Base-by-base conservation (phyloP, 2,888 invertebrate species). In the Drosophila prolongata region DNA sequence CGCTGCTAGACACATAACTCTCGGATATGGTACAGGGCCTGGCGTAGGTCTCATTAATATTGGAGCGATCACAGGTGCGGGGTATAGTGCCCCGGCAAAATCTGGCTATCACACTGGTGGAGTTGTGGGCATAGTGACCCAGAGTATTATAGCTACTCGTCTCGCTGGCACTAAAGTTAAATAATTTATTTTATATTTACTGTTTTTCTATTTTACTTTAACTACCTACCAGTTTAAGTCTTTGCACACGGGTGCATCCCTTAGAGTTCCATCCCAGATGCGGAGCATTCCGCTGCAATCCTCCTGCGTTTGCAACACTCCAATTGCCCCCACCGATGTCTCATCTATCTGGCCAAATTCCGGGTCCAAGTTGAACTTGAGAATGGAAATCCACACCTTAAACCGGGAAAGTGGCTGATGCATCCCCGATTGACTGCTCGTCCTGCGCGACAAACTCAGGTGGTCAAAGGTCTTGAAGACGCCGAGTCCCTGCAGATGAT, bases 261-360 rank as follows among this genome's bases (percentile, higher is more conserved):
- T 94, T 87, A 96, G 93, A 52, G 96, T 96, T 3, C 97, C 97
- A 90, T 97, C 97, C 97, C 97, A 97, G 79, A 97, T 95, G 93
- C 96, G 96, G 82, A 97, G 93, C 93, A 96, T 96, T 75, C 96
- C 96, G 44, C 95, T 95, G 91, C 97, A 97, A 80, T 96, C 95
- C 91, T 96, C 95, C 87, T 95, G 95, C 3, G 94, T 94, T 75
- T 92, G 91, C 71, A 93, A 91, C 8, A 91, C 90, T 0, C 91
- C 91, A 61, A 91, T 92, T 0, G 92, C 91, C 0, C 91, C 92
- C 50, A 90, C 91, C 0, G 91, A 90, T 0, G 90, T 90, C 68
- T 92, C 92, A 76, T 92, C 92, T 34, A 90, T 86, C 46, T 89
- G 87, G 0, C 92, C 92, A 78, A 95, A 94, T 83, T 95, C 94